Evolutionary conservation across 2,888 invertebrate species (phyloP), one percentile per base, ranked within the genome.

Genomic region (Eupithecia exiguata): DNA sequence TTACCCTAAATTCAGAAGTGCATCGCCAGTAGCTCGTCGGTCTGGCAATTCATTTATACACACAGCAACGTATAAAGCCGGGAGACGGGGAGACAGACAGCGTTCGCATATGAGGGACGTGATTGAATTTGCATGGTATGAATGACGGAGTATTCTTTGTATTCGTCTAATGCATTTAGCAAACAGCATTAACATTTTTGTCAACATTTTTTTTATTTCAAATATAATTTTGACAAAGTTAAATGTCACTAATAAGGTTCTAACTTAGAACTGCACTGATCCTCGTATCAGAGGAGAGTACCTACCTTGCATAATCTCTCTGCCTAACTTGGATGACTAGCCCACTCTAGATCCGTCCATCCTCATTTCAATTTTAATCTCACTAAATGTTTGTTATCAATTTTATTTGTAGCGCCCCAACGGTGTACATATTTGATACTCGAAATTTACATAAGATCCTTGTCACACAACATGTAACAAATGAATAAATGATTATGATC

Each of bases 61-160:
- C 10, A 0, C n/a, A 21, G 53, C 46, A 7, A 46, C n/a, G n/a
- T 21, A 18, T 30, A 3, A n/a, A 49, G 0, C 53, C 12, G 21
- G 21, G 53, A 21, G 53, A 53, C 10, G 18, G 21, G 21, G 53
- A 21, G 53, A 53, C 10, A 46, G 46, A 16, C 43, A 49, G n/a
- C 88, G 85, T 84, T 87, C 86, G 87, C 88, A 88, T 89, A 92
- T 91, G 92, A 89, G 87, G 89, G 89, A 90, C 92, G 92, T 93
- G 93, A 91, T 92, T 92, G 91, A 92, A 93, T 93, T 93, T 93
- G 88, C 91, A 92, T 92, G 87, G 83, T 86, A 86, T 90, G 91
- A 92, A 90, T 90, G 91, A 91, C 89, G 91, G 90, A 92, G 92
- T 91, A 92, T 89, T 85, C 62, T 81, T 38, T 53, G 84, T 84